A percentile compares a stretch with the other conserved stretches of the same genome.
Evolutionary conservation across 2,888 invertebrate genomes (phyloP).

Genomic region (Morpho helenor): DNA sequence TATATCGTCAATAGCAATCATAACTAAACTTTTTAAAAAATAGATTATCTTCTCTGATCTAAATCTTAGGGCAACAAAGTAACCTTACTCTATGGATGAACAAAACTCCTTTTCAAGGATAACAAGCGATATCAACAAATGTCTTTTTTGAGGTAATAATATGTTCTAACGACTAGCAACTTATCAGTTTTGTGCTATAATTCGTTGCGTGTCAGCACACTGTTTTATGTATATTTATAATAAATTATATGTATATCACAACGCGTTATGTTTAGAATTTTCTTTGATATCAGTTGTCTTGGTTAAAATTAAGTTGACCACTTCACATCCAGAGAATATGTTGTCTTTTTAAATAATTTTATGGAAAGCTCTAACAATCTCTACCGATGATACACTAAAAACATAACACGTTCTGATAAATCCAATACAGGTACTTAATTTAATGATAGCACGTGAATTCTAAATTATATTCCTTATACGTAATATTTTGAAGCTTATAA

Average conservation of each 20-base stretch:
- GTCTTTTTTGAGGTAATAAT: slow-evolving; percentile 64
- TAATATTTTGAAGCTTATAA: slow-evolving; percentile 48
- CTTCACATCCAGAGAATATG: too few relatives aligned
- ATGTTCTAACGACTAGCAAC: slow-evolving; percentile 52
- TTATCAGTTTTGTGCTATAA: slow-evolving; percentile 53
- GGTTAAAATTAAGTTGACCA: too few relatives aligned
- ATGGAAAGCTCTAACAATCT: too few relatives aligned
- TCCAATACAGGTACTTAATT: slow-evolving; percentile 11
- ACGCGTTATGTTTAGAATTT: slow-evolving; percentile 28
- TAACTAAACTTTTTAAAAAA: slow-evolving; percentile 68
- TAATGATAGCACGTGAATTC: slow-evolving; percentile 46
- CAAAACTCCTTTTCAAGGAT: slow-evolving; percentile 72
- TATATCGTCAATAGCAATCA: slow-evolving; percentile 57
- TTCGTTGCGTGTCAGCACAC: slow-evolving; percentile 58
- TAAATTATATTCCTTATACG: slow-evolving; percentile 32
- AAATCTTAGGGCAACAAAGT: slow-evolving; percentile 53
- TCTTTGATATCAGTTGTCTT: not conserved
- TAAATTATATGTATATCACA: slow-evolving; percentile 38
- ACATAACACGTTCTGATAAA: slow-evolving; percentile 20
- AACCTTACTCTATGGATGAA: slow-evolving; percentile 61
- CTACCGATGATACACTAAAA: not conserved
- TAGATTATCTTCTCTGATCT: slow-evolving; percentile 57
- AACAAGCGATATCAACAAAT: slow-evolving; percentile 69
- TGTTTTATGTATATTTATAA: slow-evolving; percentile 3
- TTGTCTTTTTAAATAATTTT: too few relatives aligned